Percentiles rank a stretch among this genome's conserved stretches.
These are phyloP conservation scores for Homarus gammarus DNA, from an alignment of 2,888 invertebrate species.

Conservation along the genomic window DNA sequence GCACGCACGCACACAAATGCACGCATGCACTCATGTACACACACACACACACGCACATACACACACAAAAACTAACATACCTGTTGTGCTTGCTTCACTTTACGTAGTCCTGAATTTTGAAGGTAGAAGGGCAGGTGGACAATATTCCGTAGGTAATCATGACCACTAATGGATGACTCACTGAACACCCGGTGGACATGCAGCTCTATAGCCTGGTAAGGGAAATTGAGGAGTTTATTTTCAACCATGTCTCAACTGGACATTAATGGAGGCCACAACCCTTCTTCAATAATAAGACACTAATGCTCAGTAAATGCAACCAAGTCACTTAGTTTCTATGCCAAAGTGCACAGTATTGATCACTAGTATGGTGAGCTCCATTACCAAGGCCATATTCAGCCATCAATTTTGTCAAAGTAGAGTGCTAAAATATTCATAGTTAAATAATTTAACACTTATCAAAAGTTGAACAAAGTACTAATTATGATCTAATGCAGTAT, in stretches of 20 bases:
- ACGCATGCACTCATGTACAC: neutral
- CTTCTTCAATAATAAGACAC: neutral
- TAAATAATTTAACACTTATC: too few species aligned
- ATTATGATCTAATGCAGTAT: too few species aligned
- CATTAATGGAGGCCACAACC: neutral
- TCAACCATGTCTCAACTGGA: neutral
- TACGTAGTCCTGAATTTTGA: conserved; percentile 95
- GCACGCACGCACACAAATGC: neutral
- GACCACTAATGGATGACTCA: conserved; percentile 95
- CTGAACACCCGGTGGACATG: conserved; percentile 92
- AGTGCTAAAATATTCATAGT: too few species aligned
- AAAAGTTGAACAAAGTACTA: too few species aligned
- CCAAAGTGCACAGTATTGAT: too few species aligned
- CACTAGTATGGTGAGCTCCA: too few species aligned
- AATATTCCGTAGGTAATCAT: conserved; percentile 87
- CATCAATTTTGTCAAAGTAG: too few species aligned
- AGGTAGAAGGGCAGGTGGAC: conserved; percentile 98
- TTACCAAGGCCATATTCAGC: too few species aligned
- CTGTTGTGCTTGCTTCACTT: conserved; percentile 92
- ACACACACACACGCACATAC: neutral
- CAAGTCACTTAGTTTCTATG: neutral
- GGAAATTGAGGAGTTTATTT: neutral
- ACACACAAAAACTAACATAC: conserved; percentile 79
- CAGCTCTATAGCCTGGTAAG: conserved; percentile 89
- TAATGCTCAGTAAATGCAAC: neutral